Evolutionary conservation across 2,113 vertebrate species (phyloP).

Genomic region (Euleptes europaea): DNA sequence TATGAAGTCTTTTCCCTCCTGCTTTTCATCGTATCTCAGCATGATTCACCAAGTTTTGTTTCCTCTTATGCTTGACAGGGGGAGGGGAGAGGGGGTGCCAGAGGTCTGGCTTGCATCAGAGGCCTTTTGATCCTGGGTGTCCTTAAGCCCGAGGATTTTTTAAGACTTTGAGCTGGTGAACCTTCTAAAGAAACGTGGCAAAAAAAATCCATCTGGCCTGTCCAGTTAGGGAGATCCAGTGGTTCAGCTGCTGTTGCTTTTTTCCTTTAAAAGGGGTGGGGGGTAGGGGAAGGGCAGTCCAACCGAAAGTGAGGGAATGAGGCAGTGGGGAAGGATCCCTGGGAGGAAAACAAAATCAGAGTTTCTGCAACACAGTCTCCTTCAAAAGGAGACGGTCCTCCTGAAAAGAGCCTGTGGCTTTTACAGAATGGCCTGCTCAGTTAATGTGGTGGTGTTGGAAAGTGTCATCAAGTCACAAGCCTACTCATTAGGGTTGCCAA

Average conservation of each 20-base stretch:
- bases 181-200: not conserved
- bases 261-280: not conserved
- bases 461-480: not conserved
- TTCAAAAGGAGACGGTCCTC: not conserved
- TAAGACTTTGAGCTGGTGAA: not conserved
- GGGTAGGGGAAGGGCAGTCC: not conserved
- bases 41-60: constrained; percentile 39
- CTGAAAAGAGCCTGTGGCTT: not conserved
- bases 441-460: not conserved
- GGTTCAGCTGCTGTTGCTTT: not conserved
- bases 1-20: constrained; percentile 31
- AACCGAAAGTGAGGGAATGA: not conserved
- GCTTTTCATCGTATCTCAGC: constrained; percentile 22
- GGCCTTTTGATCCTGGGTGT: constrained; percentile 1
- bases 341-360: not conserved
- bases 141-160: constrained; percentile 13
- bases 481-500: no score
- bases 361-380: not conserved
- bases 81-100: constrained; percentile 7
- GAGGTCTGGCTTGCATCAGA: not conserved
- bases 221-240: not conserved
- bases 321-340: no score
- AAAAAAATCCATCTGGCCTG: not conserved
- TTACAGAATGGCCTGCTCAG: not conserved
- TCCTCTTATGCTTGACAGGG: constrained; percentile 28